These are phyloP conservation scores for Syngnathus rostellatus DNA, from an alignment of 2,797 vertebrate species.

Conservation along the genomic window DNA sequence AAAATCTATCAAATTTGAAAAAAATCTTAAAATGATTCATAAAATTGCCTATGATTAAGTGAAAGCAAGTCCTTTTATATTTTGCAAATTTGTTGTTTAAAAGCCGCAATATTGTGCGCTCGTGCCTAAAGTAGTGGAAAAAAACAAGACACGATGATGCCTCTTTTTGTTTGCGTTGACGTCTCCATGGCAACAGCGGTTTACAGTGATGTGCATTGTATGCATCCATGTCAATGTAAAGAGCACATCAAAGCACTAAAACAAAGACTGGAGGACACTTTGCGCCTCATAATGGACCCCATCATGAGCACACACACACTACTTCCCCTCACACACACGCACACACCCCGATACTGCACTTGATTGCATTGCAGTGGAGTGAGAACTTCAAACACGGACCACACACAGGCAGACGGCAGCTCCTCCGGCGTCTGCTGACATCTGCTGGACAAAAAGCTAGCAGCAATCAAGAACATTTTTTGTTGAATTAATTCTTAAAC, in stretches of 20 bases:
- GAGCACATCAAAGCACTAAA: slow-evolving; percentile 56
- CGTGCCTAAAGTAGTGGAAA: neutral
- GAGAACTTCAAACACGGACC: slow-evolving; percentile 50
- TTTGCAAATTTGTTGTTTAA: too few species aligned
- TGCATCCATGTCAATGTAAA: neutral
- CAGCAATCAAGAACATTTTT: neutral
- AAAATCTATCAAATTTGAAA: too few species aligned
- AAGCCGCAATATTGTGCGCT: neutral
- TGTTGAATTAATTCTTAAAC: neutral
- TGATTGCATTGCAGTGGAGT: slow-evolving; percentile 1
- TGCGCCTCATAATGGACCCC: slow-evolving; percentile 33
- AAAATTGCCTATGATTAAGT: neutral
- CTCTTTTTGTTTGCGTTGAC: neutral
- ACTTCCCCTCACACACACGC: slow-evolving; percentile 35
- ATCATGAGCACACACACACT: slow-evolving; percentile 36
- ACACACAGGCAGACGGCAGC: slow-evolving; percentile 31
- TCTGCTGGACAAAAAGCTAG: slow-evolving; percentile 28
- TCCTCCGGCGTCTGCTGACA: slow-evolving; percentile 34
- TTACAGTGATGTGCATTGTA: slow-evolving; percentile 20
- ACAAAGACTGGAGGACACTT: slow-evolving; percentile 48
- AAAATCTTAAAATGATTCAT: neutral
- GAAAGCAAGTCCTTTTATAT: neutral
- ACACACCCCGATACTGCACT: neutral
- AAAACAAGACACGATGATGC: neutral
- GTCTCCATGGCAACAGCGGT: neutral